Conservation (phyloP, 2,888 invertebrate species). For the Erebia ligea region DNA sequence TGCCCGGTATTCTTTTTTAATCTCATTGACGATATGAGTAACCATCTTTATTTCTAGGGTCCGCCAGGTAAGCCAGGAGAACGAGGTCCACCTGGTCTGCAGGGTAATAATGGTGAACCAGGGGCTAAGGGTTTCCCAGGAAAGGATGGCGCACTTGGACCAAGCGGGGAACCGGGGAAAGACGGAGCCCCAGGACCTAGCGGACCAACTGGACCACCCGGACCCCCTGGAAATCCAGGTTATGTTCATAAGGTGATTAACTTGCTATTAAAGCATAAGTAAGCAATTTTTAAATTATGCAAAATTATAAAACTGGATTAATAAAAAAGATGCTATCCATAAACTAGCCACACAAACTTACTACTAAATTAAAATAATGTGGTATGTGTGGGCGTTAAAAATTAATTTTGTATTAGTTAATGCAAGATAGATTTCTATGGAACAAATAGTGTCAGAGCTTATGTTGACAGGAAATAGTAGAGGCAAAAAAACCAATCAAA, state of each 20-base stretch:
- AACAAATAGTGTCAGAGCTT: conserved; percentile 51
- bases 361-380: no score
- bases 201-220: conserved; percentile 86
- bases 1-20: not conserved
- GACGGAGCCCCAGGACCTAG: conserved; percentile 80
- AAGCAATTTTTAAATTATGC: not conserved
- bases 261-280: not conserved
- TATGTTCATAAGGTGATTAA: conserved; percentile 54
- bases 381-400: no score
- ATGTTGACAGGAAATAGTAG: conserved; percentile 64
- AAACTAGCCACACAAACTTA: no score
- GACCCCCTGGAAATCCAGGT: conserved; percentile 83
- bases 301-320: no score
- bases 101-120: conserved; percentile 48
- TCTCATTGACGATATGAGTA: not conserved
- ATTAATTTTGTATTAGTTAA: no score
- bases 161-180: conserved; percentile 72
- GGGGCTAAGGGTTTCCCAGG: conserved; percentile 72
- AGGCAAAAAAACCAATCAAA: conserved; percentile 50
- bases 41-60: not conserved
- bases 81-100: conserved; percentile 15
- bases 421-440: conserved; percentile 7
- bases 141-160: conserved; percentile 86
- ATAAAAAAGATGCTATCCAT: no score
- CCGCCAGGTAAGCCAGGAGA: conserved; percentile 66